Conservation (phyloP, 2,113 vertebrate genomes). For the Pangasianodon hypophthalmus region DNA sequence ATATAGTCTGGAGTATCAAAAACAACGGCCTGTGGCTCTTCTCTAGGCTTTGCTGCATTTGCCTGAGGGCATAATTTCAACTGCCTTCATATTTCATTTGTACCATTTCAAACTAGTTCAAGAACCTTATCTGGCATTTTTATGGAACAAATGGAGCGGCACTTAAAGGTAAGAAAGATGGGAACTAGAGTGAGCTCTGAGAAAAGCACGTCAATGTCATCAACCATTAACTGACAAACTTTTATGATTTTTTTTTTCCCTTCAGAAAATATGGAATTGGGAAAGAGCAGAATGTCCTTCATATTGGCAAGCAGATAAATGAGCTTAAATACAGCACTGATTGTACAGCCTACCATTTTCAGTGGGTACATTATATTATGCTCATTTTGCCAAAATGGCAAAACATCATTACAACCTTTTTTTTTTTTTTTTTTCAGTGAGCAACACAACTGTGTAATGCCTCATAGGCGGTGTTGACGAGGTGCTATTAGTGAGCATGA, state of each 20-base stretch:
- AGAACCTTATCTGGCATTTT: slow-evolving; percentile 25
- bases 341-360: neutral
- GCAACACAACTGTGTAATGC: slow-evolving; percentile 24
- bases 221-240: slow-evolving; percentile 61
- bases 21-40: slow-evolving; percentile 67
- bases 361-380: slow-evolving; percentile 34
- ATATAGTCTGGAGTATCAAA: slow-evolving; percentile 66
- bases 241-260: slow-evolving; percentile 7
- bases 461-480: slow-evolving; percentile 57
- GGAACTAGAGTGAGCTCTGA: slow-evolving; percentile 18
- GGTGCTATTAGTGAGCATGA: slow-evolving; percentile 62
- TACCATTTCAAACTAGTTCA: neutral
- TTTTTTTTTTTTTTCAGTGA: neutral
- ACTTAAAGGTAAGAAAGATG: slow-evolving; percentile 17
- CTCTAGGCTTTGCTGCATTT: slow-evolving; percentile 59
- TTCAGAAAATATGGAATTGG: slow-evolving; percentile 9
- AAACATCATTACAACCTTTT: slow-evolving; percentile 41
- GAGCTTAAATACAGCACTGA: slow-evolving; percentile 3
- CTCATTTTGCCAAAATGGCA: slow-evolving; percentile 30
- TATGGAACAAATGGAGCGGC: neutral
- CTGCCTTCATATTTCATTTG: slow-evolving; percentile 55
- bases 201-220: slow-evolving; percentile 63
- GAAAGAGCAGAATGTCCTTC: slow-evolving; percentile 5
- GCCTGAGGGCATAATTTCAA: slow-evolving; percentile 65
- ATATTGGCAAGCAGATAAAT: slow-evolving; percentile 1